These are phyloP conservation scores for Tadarida brasiliensis DNA, from an alignment of 2,797 vertebrate genomes.

Conservation along the genomic window DNA sequence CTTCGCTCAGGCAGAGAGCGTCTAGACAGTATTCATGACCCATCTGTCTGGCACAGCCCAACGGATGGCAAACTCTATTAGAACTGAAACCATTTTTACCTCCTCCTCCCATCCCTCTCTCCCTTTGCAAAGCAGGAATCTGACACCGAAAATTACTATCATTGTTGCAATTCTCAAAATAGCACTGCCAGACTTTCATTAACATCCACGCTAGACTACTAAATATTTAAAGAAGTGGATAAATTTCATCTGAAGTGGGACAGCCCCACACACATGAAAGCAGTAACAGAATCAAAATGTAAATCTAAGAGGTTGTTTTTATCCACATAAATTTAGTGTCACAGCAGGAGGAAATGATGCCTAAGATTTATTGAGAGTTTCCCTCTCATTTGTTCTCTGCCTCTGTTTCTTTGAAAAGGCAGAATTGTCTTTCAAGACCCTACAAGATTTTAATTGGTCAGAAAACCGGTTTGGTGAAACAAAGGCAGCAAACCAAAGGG, in stretches of 20 bases:
- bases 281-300: constrained; percentile 87
- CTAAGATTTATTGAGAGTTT: constrained; percentile 82
- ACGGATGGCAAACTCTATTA: constrained; percentile 96
- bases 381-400: constrained; percentile 53
- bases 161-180: constrained; percentile 93
- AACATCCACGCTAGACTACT: constrained; percentile 96
- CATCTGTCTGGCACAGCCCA: constrained; percentile 95
- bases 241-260: constrained; percentile 91
- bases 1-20: constrained; percentile 92
- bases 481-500: constrained; percentile 66
- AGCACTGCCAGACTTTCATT: constrained; percentile 95
- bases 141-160: constrained; percentile 95
- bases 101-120: constrained; percentile 86
- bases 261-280: constrained; percentile 86
- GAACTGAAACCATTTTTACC: constrained; percentile 90
- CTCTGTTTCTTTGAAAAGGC: constrained; percentile 74
- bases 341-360: constrained; percentile 83
- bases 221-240: constrained; percentile 97
- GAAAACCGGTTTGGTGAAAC: constrained; percentile 81
- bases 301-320: constrained; percentile 86
- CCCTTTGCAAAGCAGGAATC: constrained; percentile 91
- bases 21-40: constrained; percentile 99
- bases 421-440: constrained; percentile 78
- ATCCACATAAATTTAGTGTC: constrained; percentile 83
- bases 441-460: constrained; percentile 80